Conservation (phyloP, 2,113 vertebrate species). For the Australoheros scitulus region DNA sequence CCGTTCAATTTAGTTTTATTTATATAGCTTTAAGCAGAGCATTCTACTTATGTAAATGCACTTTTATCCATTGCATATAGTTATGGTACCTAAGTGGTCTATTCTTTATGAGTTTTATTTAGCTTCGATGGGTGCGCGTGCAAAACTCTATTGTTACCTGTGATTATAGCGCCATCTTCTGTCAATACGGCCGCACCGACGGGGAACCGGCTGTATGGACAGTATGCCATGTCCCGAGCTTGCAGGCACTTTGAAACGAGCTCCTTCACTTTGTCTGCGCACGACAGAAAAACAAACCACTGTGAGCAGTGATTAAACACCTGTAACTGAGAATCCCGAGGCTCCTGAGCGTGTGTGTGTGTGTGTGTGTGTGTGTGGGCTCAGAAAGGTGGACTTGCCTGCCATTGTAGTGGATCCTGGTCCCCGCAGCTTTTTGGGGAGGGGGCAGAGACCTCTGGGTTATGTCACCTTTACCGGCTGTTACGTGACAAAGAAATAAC, state of each 20-base stretch:
- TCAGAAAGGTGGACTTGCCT: conserved; percentile 47
- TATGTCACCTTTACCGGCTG: not conserved
- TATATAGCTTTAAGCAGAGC: no score
- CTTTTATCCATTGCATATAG: rapidly evolving
- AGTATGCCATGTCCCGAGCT: conserved; percentile 87
- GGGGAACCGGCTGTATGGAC: conserved; percentile 90
- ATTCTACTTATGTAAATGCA: not conserved
- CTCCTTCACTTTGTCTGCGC: conserved; percentile 71
- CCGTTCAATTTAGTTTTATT: no score
- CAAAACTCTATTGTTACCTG: conserved; percentile 75
- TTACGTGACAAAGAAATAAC: not conserved
- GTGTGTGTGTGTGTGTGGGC: not conserved
- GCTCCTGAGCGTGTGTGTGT: not conserved
- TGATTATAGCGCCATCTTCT: conserved; percentile 84
- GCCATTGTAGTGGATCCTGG: conserved; percentile 48
- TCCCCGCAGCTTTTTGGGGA: not conserved
- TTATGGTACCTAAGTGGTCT: not conserved
- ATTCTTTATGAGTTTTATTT: not conserved
- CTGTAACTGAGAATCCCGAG: not conserved
- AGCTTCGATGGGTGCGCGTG: not conserved
- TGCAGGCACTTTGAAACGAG: conserved; percentile 82
- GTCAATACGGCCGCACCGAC: conserved; percentile 91
- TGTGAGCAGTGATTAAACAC: not conserved
- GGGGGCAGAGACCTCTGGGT: not conserved
- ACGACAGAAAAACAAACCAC: not conserved